Percentiles rank a stretch among this genome's conserved stretches.
Evolutionary conservation across 2,797 vertebrate species (phyloP).

Genomic region (Loriculus beryllinus): DNA sequence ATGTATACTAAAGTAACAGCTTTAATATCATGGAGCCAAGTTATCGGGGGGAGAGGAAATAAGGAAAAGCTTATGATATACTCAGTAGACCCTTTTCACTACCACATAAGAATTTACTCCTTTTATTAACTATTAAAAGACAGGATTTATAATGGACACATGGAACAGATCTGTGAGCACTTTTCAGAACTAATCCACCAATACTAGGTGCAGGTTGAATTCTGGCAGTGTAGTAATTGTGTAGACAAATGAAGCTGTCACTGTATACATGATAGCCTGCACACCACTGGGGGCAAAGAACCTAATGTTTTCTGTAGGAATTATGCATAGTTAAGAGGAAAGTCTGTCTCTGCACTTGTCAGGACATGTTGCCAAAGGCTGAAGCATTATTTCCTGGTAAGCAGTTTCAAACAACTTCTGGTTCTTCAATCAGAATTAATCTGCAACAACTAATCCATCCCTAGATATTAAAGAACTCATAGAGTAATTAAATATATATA

Average conservation of each 20-base stretch:
- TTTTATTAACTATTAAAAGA: neutral
- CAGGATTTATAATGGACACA: neutral
- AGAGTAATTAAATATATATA: neutral
- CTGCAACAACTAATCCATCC: neutral
- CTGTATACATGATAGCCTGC: neutral
- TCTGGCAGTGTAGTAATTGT: neutral
- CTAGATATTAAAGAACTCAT: neutral
- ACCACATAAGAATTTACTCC: neutral
- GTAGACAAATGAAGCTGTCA: conserved; percentile 10
- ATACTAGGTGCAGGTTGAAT: neutral
- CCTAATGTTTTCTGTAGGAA: neutral
- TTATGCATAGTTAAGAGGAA: conserved; percentile 18
- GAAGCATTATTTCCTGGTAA: neutral
- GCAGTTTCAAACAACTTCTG: neutral
- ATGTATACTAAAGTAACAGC: neutral
- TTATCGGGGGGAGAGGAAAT: neutral
- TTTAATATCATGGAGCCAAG: neutral
- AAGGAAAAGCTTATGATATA: neutral
- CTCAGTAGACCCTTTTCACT: neutral
- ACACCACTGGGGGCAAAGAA: neutral
- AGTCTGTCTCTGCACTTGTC: neutral
- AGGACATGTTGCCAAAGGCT: conserved; percentile 36
- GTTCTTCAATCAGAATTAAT: neutral
- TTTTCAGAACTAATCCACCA: neutral
- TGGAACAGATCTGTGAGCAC: neutral